phyloP scores from a whole-genome alignment of 2,888 invertebrate genomes.

The Blera fallax region DNA sequence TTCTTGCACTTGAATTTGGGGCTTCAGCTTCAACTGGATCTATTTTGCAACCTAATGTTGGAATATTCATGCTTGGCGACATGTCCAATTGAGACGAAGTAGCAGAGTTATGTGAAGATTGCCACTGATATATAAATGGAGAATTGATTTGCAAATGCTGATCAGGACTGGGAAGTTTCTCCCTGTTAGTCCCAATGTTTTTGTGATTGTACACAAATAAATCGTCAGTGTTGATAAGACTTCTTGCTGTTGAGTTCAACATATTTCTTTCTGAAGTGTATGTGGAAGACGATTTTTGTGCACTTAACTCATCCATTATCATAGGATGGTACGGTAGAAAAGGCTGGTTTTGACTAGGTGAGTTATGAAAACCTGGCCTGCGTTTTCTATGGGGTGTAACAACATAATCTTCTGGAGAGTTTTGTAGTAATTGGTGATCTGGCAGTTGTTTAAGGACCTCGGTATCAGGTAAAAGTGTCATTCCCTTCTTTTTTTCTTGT shows the following conservation, averaged over 20 bases:
- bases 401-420: slow-evolving; percentile 91
- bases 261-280: slow-evolving; percentile 79
- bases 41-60: slow-evolving; percentile 67
- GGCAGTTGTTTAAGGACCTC: slow-evolving; percentile 84
- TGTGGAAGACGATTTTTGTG: slow-evolving; percentile 85
- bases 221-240: slow-evolving; percentile 77
- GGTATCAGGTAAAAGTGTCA: slow-evolving; percentile 87
- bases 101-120: slow-evolving; percentile 78
- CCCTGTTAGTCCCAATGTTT: slow-evolving; percentile 77
- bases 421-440: slow-evolving; percentile 87
- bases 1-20: slow-evolving; percentile 63
- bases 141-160: slow-evolving; percentile 82
- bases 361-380: slow-evolving; percentile 93
- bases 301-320: slow-evolving; percentile 88
- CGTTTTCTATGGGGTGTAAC: slow-evolving; percentile 94
- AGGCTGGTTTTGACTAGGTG: slow-evolving; percentile 93
- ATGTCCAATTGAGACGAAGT: slow-evolving; percentile 75
- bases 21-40: slow-evolving; percentile 70
- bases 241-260: slow-evolving; percentile 77
- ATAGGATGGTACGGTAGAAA: slow-evolving; percentile 92
- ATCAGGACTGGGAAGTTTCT: slow-evolving; percentile 87
- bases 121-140: slow-evolving; percentile 82
- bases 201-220: slow-evolving; percentile 78
- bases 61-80: slow-evolving; percentile 65
- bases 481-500: slow-evolving; percentile 84